Evolutionary conservation across 1,140 invertebrate genomes (phyloP).

Genomic region (Conopomorpha cramerella): DNA sequence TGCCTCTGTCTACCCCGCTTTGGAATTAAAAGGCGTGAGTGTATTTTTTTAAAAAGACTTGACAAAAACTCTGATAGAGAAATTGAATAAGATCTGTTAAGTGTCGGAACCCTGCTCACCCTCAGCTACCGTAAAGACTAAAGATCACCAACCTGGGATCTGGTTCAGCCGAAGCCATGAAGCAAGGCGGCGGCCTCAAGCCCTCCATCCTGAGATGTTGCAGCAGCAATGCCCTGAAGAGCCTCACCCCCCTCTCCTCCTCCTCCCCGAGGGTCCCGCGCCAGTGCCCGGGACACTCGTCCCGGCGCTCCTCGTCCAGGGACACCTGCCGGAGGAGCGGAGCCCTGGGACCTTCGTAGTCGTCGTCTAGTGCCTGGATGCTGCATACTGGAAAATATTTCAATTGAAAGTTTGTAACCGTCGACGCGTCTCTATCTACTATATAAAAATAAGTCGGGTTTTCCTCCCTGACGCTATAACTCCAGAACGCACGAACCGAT

Average conservation of each 20-base stretch:
- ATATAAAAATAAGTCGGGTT: too few relatives aligned
- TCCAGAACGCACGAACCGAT: too few relatives aligned
- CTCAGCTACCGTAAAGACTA: too few relatives aligned
- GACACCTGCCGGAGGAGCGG: conserved; percentile 41
- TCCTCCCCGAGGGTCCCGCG: conserved; percentile 37
- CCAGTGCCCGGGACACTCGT: conserved; percentile 49
- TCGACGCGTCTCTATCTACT: too few relatives aligned
- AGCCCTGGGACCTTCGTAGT: conserved; percentile 37
- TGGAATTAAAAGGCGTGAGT: too few relatives aligned
- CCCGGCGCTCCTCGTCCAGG: conserved; percentile 39
- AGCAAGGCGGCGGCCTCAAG: conserved; percentile 36
- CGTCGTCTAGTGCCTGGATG: conserved; percentile 34
- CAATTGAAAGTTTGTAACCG: too few relatives aligned
- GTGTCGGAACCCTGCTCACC: too few relatives aligned
- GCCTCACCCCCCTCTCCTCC: conserved; percentile 36
- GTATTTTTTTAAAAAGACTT: too few relatives aligned
- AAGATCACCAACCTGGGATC: conserved; percentile 47
- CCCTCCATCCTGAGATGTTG: conserved; percentile 41
- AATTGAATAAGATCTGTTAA: too few relatives aligned
- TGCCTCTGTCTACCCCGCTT: too few relatives aligned
- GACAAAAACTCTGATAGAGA: too few relatives aligned
- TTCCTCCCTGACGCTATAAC: too few relatives aligned
- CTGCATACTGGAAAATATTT: conserved; percentile 46
- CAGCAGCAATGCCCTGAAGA: conserved; percentile 41
- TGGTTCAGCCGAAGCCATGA: conserved; percentile 28